These are phyloP conservation scores for Subacronicta megacephala DNA, from an alignment of 2,888 invertebrate species.

Conservation along the genomic window DNA sequence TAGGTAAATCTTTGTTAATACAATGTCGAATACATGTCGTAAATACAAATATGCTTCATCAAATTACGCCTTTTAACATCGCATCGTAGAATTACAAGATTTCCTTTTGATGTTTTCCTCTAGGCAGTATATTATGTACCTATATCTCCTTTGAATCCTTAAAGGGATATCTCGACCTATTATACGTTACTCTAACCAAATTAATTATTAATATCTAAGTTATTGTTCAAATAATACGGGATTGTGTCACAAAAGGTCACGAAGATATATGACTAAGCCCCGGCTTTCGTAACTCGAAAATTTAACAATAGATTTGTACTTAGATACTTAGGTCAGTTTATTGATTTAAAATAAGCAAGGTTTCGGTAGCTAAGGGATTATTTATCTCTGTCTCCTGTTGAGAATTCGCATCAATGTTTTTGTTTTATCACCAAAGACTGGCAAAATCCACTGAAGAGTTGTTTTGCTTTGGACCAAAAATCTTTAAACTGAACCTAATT, in stretches of 20 bases:
- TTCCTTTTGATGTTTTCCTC: conserved; percentile 52
- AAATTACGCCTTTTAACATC: conserved; percentile 25
- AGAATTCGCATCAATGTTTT: background rate
- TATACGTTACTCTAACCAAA: conserved; percentile 31
- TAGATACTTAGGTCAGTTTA: conserved; percentile 29
- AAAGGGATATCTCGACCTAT: conserved; percentile 29
- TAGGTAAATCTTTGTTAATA: too few species aligned
- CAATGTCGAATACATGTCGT: too few species aligned
- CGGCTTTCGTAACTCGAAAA: conserved; percentile 15
- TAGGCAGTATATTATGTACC: conserved; percentile 31
- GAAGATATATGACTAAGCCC: conserved; percentile 24
- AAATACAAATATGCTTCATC: conserved; percentile 1
- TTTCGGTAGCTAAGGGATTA: conserved; percentile 17
- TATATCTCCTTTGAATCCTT: conserved; percentile 33
- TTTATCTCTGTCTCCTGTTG: background rate
- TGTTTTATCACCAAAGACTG: background rate
- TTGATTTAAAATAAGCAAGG: conserved; percentile 29
- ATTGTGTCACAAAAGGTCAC: conserved; percentile 18
- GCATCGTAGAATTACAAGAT: conserved; percentile 33
- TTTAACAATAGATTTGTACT: conserved; percentile 37
- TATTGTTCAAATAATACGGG: conserved; percentile 19
- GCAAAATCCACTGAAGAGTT: too few species aligned
- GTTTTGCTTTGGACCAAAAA: too few species aligned
- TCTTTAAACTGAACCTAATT: too few species aligned
- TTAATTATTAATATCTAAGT: conserved; percentile 38